A percentile compares a stretch with the other conserved stretches of the same genome.
phyloP scores from a whole-genome alignment of 1,140 invertebrate species.

The Drosophila pandora region DNA sequence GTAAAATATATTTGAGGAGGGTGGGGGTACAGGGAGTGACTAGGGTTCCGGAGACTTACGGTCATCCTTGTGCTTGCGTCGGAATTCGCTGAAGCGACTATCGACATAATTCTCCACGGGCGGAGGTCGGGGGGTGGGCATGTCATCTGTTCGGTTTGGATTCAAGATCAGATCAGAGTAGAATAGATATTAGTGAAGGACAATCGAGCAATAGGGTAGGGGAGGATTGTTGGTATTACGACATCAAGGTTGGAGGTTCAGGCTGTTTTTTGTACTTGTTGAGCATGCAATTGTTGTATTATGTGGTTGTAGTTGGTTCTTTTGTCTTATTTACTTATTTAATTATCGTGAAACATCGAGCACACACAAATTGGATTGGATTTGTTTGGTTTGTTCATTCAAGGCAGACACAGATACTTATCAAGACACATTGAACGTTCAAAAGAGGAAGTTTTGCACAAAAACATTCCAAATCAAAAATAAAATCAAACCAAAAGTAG shows the following conservation, averaged over 20 bases:
- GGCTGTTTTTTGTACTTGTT: slow-evolving; percentile 70
- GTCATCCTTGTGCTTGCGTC: slow-evolving; percentile 83
- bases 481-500: slow-evolving; percentile 11
- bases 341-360: slow-evolving; percentile 72
- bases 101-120: slow-evolving; percentile 79
- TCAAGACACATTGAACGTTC: slow-evolving; percentile 76
- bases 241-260: slow-evolving; percentile 60
- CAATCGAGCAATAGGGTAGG: background rate
- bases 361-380: slow-evolving; percentile 50
- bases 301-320: slow-evolving; percentile 71
- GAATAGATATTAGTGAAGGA: slow-evolving; percentile 34
- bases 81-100: slow-evolving; percentile 82
- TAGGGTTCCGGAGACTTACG: slow-evolving; percentile 69
- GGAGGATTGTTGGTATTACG: slow-evolving; percentile 41
- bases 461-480: slow-evolving; percentile 64
- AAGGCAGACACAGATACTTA: slow-evolving; percentile 82
- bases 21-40: slow-evolving; percentile 1
- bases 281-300: slow-evolving; percentile 81
- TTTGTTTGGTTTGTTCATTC: slow-evolving; percentile 54
- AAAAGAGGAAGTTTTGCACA: slow-evolving; percentile 57
- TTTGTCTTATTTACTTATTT: slow-evolving; percentile 48
- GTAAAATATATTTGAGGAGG: background rate
- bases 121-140: slow-evolving; percentile 78
- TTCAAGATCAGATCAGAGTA: slow-evolving; percentile 30
- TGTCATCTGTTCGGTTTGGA: slow-evolving; percentile 69